phyloP scores from a whole-genome alignment of 2,113 vertebrate genomes.

The Talpa occidentalis region DNA sequence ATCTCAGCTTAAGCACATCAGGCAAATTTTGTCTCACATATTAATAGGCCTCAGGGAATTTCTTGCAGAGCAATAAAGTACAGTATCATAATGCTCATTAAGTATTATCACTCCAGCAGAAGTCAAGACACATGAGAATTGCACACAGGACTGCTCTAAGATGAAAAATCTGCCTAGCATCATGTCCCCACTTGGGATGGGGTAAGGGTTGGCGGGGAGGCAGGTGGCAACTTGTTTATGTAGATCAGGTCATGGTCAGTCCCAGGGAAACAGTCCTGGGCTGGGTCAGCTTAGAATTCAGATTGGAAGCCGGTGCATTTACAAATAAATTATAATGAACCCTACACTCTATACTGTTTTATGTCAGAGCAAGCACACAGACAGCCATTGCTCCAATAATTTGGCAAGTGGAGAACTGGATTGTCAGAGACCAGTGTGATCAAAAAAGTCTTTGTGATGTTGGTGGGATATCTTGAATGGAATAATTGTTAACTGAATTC shows the following conservation, averaged over 20 bases:
- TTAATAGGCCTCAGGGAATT: conserved; percentile 81
- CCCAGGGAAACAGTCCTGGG: background rate
- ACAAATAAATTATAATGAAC: background rate
- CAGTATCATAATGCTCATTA: conserved; percentile 81
- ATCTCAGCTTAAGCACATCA: conserved; percentile 88
- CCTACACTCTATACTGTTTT: background rate
- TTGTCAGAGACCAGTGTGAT: background rate
- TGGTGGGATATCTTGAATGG: background rate
- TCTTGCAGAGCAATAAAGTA: conserved; percentile 81
- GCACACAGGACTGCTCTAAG: background rate
- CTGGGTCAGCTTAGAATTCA: background rate
- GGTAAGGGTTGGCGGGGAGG: background rate
- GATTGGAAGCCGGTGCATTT: background rate
- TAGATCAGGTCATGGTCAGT: background rate
- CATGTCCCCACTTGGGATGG: background rate
- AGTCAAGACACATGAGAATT: background rate
- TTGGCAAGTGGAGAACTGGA: background rate
- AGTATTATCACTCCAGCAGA: background rate
- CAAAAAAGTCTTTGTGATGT: background rate
- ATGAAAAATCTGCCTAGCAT: background rate
- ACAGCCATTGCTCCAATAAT: background rate
- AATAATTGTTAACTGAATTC: background rate
- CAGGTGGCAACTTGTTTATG: background rate
- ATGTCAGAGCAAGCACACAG: background rate
- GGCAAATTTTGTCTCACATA: conserved; percentile 80